A percentile compares a stretch with the other conserved stretches of the same genome.
These are phyloP conservation scores for Aurelia sp. DNA, from an alignment of 30 jellyfish, hydroid and myxozoan genomes.

Conservation along the genomic window DNA sequence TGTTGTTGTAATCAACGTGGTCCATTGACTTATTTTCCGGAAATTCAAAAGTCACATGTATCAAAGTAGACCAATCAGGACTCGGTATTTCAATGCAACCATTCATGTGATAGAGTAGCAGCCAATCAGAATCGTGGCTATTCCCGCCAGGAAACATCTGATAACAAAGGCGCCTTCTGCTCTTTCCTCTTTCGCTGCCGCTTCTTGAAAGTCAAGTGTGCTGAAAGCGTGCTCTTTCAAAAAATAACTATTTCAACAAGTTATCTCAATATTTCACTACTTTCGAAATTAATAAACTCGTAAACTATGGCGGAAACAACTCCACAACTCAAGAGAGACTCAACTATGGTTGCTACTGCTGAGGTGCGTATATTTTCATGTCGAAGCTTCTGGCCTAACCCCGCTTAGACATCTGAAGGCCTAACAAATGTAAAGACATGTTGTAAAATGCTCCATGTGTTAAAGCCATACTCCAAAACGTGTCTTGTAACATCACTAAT, in stretches of 20 bases:
- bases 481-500: too few species aligned
- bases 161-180: slow-evolving; percentile 30
- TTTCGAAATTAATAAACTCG: not conserved
- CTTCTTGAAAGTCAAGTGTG: slow-evolving; percentile 40
- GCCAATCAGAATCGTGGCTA: slow-evolving; percentile 26
- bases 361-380: slow-evolving; percentile 46
- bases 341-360: slow-evolving; percentile 81
- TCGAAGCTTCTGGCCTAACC: too few species aligned
- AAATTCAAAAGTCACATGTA: slow-evolving; percentile 51
- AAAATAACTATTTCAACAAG: too few species aligned
- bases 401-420: too few species aligned
- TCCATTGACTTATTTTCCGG: slow-evolving; percentile 45
- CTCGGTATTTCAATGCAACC: not conserved
- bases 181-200: slow-evolving; percentile 38
- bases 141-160: slow-evolving; percentile 76
- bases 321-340: slow-evolving; percentile 68
- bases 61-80: slow-evolving; percentile 17
- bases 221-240: slow-evolving; percentile 18
- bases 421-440: too few species aligned
- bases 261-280: not conserved
- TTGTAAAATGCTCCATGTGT: too few species aligned
- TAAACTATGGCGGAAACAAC: slow-evolving; percentile 55
- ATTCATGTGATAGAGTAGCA: not conserved
- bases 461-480: too few species aligned
- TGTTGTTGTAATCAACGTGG: not conserved